These are phyloP conservation scores for Chromobotia macracanthus DNA, from an alignment of 2,797 vertebrate genomes.

Conservation along the genomic window DNA sequence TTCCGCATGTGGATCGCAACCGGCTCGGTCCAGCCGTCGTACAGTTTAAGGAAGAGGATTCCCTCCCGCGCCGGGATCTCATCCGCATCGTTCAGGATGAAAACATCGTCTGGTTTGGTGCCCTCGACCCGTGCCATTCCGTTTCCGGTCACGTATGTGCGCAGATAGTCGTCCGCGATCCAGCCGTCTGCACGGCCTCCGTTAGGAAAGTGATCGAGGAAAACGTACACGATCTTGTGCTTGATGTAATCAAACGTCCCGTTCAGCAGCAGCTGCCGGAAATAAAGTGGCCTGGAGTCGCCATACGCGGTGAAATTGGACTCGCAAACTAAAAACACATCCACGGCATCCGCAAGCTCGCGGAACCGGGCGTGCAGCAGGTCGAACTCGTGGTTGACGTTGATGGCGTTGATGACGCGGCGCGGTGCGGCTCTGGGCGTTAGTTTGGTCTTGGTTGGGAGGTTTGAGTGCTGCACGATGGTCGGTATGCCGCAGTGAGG, in stretches of 20 bases:
- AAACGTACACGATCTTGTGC: constrained; percentile 84
- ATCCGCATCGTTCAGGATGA: constrained; percentile 85
- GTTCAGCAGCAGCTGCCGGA: constrained; percentile 80
- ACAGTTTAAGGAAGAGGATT: constrained; percentile 85
- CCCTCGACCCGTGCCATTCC: constrained; percentile 79
- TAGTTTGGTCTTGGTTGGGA: constrained; percentile 83
- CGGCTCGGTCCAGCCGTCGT: constrained; percentile 85
- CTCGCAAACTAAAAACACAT: constrained; percentile 85
- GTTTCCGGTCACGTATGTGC: constrained; percentile 82
- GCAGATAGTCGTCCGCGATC: constrained; percentile 87
- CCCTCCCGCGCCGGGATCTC: constrained; percentile 84
- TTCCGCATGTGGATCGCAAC: constrained; percentile 87
- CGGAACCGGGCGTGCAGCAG: constrained; percentile 84
- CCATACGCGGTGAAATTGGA: constrained; percentile 87
- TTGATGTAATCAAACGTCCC: constrained; percentile 84
- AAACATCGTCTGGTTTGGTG: constrained; percentile 79
- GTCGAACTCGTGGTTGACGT: constrained; percentile 88
- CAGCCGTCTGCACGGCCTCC: constrained; percentile 83
- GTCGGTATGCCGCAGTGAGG: constrained; percentile 87
- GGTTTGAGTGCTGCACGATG: constrained; percentile 85
- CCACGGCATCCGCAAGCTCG: constrained; percentile 81
- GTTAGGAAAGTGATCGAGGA: constrained; percentile 84
- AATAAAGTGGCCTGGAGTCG: constrained; percentile 77
- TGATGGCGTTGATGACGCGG: constrained; percentile 86
- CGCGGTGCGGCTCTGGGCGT: constrained; percentile 77